Evolutionary conservation across 2,113 vertebrate genomes (phyloP).

Genomic region (Petroica traversi): DNA sequence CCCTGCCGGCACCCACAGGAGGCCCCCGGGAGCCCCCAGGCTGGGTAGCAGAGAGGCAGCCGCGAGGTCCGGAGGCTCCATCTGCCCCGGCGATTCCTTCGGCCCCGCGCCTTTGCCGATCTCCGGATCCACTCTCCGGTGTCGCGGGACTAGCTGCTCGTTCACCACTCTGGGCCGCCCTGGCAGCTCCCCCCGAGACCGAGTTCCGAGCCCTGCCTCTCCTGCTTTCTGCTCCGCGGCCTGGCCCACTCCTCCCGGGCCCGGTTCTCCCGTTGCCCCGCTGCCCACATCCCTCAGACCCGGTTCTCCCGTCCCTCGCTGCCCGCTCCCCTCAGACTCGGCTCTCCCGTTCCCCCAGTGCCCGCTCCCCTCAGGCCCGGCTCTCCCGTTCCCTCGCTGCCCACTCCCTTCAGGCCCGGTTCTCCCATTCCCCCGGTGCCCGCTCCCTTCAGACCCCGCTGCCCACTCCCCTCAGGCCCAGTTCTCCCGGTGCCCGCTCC

Average conservation of each 20-base stretch:
- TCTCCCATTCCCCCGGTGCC: too few species aligned
- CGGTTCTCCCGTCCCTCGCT: not conserved
- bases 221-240: not conserved
- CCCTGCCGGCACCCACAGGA: not conserved
- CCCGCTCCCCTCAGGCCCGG: not conserved
- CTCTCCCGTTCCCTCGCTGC: not conserved
- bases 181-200: not conserved
- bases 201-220: not conserved
- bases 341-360: too few species aligned
- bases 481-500: not conserved
- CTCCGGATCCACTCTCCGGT: not conserved
- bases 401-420: not conserved
- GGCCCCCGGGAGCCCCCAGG: not conserved
- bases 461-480: not conserved
- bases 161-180: not conserved
- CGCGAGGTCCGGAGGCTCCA: not conserved
- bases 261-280: not conserved
- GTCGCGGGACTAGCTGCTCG: not conserved
- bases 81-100: not conserved
- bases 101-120: not conserved
- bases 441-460: not conserved
- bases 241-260: not conserved
- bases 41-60: too few species aligned
- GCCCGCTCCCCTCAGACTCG: not conserved
- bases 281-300: not conserved